Conservation (phyloP, 2,888 invertebrate species). For the Amblyjoppa fuscipennis region DNA sequence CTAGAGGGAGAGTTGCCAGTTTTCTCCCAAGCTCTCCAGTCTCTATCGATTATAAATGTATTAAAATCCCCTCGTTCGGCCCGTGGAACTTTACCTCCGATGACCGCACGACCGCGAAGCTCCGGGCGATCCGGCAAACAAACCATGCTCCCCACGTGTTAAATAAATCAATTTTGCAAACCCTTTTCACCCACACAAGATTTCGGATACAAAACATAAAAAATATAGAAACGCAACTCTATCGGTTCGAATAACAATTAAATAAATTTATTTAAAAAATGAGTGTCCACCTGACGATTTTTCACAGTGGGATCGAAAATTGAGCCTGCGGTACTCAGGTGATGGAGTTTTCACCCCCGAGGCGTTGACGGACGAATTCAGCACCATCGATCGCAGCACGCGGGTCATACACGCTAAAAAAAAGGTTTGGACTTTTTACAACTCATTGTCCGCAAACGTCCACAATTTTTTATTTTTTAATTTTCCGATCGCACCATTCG, state of each 20-base stretch:
- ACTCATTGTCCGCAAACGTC: too few species aligned
- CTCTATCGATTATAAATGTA: conserved; percentile 27
- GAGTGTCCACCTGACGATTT: not conserved
- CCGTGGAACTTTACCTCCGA: not conserved
- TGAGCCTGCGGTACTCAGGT: not conserved
- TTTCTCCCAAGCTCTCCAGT: not conserved
- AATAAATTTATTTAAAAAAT: not conserved
- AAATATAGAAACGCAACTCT: not conserved
- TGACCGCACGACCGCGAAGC: not conserved
- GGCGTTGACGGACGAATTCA: not conserved
- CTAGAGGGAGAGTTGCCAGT: not conserved
- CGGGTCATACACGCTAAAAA: not conserved
- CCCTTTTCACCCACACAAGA: not conserved
- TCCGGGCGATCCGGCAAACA: conserved; percentile 8
- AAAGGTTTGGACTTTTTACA: not conserved
- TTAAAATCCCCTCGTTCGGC: conserved; percentile 32
- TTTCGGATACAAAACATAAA: not conserved
- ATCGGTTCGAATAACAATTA: not conserved
- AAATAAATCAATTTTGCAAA: not conserved
- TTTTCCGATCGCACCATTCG: too few species aligned
- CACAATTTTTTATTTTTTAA: too few species aligned
- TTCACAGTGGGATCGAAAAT: not conserved
- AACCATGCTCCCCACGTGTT: not conserved
- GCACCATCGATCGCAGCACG: not conserved
- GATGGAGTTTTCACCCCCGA: not conserved